Conservation (phyloP, 2,888 invertebrate genomes). For the Palloptera scutellata region DNA sequence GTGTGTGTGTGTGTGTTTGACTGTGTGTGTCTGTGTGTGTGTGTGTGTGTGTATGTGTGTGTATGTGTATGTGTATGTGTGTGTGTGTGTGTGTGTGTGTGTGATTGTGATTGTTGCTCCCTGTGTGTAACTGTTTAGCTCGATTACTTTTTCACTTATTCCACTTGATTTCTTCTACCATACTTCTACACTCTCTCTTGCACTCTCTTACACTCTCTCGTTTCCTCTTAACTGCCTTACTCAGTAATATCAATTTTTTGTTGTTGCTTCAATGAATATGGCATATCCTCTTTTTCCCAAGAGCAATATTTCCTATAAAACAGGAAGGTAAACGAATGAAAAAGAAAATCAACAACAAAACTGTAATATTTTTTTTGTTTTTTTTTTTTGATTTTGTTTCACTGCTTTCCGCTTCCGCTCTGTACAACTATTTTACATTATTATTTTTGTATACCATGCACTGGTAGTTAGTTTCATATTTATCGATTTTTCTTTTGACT, state of each 20-base stretch:
- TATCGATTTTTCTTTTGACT: slow-evolving; percentile 27
- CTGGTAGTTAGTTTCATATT: too few species aligned
- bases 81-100: too few species aligned
- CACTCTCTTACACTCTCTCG: slow-evolving; percentile 11
- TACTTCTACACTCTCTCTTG: background rate
- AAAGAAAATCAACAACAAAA: too few species aligned
- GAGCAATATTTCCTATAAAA: background rate
- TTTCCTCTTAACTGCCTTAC: background rate
- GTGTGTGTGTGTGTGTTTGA: too few species aligned
- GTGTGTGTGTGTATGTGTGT: background rate
- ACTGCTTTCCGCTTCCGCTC: background rate
- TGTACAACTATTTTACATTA: background rate
- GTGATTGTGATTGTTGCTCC: too few species aligned
- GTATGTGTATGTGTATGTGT: background rate
- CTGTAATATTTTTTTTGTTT: slow-evolving; percentile 8
- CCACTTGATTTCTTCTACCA: background rate
- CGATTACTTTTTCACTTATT: too few species aligned
- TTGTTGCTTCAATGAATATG: slow-evolving; percentile 18
- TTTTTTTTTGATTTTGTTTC: slow-evolving; percentile 4
- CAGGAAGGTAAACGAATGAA: too few species aligned
- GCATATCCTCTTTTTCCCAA: slow-evolving; percentile 13
- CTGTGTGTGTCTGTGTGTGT: too few species aligned
- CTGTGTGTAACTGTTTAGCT: too few species aligned
- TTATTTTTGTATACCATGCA: too few species aligned
- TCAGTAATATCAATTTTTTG: background rate